phyloP scores from a whole-genome alignment of 2,113 vertebrate species.

The Ceyx melanurus region DNA sequence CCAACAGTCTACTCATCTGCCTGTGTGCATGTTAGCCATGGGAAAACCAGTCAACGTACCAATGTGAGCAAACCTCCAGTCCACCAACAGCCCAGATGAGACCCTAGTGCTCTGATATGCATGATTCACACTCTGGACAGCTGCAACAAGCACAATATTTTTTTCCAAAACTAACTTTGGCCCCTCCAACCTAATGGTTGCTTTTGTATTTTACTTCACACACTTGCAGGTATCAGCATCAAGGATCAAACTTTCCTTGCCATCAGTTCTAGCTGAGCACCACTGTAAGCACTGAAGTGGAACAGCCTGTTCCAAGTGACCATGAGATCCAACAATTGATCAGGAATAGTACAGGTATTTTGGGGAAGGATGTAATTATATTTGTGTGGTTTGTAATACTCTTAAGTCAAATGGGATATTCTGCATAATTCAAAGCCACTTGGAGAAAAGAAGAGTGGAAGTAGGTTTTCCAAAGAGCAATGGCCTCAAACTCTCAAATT shows the following conservation, averaged over 20 bases:
- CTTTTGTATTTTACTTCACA: background rate
- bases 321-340: background rate
- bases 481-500: background rate
- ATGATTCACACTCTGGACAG: background rate
- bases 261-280: background rate
- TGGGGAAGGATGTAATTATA: background rate
- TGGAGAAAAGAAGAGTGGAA: background rate
- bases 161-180: background rate
- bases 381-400: background rate
- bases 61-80: background rate
- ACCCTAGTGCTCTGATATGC: background rate
- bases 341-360: background rate
- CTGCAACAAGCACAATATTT: background rate
- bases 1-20: background rate
- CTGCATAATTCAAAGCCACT: background rate
- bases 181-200: background rate
- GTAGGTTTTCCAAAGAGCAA: background rate
- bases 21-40: accelerated
- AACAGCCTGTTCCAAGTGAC: background rate
- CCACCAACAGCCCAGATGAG: background rate
- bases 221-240: background rate
- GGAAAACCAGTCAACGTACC: background rate
- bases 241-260: background rate
- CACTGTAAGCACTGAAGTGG: background rate
- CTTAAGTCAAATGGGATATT: background rate